Evolutionary conservation across 2,113 vertebrate genomes (phyloP).

Genomic region (Actinemys pallida): DNA sequence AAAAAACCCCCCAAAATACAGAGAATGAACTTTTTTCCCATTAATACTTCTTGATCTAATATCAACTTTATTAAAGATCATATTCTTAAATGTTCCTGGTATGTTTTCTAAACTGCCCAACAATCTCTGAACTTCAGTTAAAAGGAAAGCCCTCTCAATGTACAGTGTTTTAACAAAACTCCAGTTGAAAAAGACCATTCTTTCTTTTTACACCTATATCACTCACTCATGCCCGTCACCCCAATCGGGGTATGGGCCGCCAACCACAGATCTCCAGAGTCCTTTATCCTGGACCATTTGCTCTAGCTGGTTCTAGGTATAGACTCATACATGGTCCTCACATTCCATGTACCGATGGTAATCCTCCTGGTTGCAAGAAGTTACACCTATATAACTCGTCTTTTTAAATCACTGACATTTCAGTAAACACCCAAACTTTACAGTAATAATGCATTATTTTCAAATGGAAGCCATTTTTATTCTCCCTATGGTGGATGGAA

Average conservation of each 20-base stretch:
- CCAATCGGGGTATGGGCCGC: no score
- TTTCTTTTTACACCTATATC: neutral
- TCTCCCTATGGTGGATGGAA: constrained; percentile 36
- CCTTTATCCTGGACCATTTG: no score
- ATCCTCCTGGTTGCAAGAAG: no score
- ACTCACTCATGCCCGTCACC: no score
- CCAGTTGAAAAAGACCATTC: constrained; percentile 30
- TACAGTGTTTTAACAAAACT: constrained; percentile 48
- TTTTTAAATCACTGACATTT: constrained; percentile 33
- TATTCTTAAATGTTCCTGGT: constrained; percentile 44
- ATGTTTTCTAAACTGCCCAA: neutral
- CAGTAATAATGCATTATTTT: constrained; percentile 61
- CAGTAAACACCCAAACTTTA: constrained; percentile 39
- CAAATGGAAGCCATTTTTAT: constrained; percentile 61
- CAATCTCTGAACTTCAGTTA: constrained; percentile 53
- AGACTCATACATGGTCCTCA: no score
- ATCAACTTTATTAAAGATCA: constrained; percentile 41
- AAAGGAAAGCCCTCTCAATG: neutral
- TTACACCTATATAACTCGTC: neutral
- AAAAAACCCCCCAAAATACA: neutral
- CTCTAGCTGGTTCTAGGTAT: no score
- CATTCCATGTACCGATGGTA: no score
- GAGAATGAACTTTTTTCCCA: constrained; percentile 11
- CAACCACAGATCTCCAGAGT: no score
- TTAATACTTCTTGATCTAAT: neutral